Evolutionary conservation across 2,797 vertebrate genomes (phyloP).

Genomic region (Craterocephalus amniculus): DNA sequence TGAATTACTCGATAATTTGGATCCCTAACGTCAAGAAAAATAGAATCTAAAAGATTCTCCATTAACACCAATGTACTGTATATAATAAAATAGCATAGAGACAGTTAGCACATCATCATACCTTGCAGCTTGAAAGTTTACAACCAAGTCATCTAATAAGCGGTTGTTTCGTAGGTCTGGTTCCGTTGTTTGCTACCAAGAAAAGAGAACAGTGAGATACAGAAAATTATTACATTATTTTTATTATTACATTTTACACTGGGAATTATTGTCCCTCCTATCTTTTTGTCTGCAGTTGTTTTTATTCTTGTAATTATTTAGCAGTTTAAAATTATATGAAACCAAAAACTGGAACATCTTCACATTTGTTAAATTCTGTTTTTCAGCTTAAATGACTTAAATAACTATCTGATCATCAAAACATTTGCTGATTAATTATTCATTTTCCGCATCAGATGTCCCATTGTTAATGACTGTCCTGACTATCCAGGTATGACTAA

Average conservation of each 20-base stretch:
- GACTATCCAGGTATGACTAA: not conserved
- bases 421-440: not conserved
- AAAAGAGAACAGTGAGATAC: not conserved
- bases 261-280: not conserved
- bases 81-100: not conserved
- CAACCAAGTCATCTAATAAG: constrained; percentile 90
- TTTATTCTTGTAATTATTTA: not conserved
- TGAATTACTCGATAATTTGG: no score
- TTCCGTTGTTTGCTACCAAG: constrained; percentile 86
- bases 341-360: not conserved
- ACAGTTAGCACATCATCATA: constrained; percentile 62
- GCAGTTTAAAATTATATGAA: not conserved
- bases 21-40: not conserved
- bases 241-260: not conserved
- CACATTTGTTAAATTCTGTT: not conserved
- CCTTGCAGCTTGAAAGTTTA: constrained; percentile 88
- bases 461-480: not conserved
- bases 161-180: constrained; percentile 93
- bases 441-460: no score
- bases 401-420: not conserved
- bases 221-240: not conserved
- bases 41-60: not conserved
- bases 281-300: not conserved
- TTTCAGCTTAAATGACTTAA: not conserved
- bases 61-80: not conserved